Evolutionary conservation across 2,113 vertebrate species (phyloP).

Genomic region (Lathamus discolor): DNA sequence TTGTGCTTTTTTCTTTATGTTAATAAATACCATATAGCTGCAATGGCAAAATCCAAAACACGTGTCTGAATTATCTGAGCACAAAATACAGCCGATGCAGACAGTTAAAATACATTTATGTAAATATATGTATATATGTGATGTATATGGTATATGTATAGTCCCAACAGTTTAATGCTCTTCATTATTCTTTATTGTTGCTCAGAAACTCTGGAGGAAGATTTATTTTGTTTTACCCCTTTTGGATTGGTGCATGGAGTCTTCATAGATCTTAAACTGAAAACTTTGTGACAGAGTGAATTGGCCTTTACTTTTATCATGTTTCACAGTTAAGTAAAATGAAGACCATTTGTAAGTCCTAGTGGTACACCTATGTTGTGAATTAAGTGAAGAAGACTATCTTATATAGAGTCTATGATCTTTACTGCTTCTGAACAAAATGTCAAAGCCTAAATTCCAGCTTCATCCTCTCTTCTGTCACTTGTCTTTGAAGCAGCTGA

Average conservation of each 20-base stretch:
- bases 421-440: not conserved
- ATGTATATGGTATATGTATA: not conserved
- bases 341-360: not conserved
- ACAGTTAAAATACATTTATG: not conserved
- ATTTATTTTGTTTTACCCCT: not conserved
- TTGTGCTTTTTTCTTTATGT: not conserved
- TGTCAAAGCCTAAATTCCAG: not conserved
- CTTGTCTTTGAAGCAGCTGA: not conserved
- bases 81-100: not conserved
- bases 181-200: not conserved
- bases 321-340: not conserved
- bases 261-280: not conserved
- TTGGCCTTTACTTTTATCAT: slow-evolving; percentile 12
- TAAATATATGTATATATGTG: not conserved
- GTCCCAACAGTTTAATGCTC: not conserved
- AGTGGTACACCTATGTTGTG: not conserved
- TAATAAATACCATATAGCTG: not conserved
- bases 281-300: not conserved
- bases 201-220: not conserved
- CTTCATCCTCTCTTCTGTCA: not conserved
- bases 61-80: not conserved
- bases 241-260: not conserved
- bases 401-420: not conserved
- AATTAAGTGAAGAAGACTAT: not conserved
- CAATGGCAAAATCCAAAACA: slow-evolving; percentile 7